Evolutionary conservation across 2,888 invertebrate species (phyloP).

Genomic region (Drosophila anomalata): DNA sequence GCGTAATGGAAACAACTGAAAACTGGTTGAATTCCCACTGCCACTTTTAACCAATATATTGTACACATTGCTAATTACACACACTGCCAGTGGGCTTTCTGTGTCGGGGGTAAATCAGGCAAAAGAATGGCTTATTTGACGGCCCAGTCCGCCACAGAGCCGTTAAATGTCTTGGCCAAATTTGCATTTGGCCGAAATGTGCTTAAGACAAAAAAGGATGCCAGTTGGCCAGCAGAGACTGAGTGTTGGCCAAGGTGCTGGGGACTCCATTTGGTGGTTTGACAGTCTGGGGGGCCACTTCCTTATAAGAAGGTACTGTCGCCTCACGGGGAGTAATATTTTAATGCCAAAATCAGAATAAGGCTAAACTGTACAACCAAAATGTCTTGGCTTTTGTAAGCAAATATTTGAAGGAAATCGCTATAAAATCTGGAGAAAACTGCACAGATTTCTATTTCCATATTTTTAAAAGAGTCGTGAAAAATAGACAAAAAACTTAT

Average conservation of each 20-base stretch:
- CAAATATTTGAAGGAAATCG: too few species aligned
- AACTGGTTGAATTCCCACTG: constrained; percentile 46
- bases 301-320: constrained; percentile 30
- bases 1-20: constrained; percentile 58
- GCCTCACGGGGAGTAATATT: constrained; percentile 48
- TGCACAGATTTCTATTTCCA: too few species aligned
- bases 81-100: constrained; percentile 28
- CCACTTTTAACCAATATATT: constrained; percentile 46
- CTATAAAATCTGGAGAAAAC: too few species aligned
- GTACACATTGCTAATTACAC: constrained; percentile 55
- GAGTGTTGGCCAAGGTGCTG: constrained; percentile 28
- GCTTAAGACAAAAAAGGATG: constrained; percentile 27
- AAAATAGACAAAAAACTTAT: too few species aligned
- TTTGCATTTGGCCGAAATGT: constrained; percentile 47
- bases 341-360: constrained; percentile 2
- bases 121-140: constrained; percentile 51
- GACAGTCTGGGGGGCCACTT: constrained; percentile 43
- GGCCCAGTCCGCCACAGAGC: constrained; percentile 40
- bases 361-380: constrained; percentile 42
- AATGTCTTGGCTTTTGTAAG: too few species aligned
- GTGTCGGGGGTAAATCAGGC: constrained; percentile 50
- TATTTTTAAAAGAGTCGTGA: too few species aligned
- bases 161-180: constrained; percentile 34
- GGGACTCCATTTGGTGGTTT: constrained; percentile 11
- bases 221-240: constrained; percentile 1